These are phyloP conservation scores for Marisa cornuarietis DNA, from an alignment of 1,140 invertebrate species.

Conservation along the genomic window DNA sequence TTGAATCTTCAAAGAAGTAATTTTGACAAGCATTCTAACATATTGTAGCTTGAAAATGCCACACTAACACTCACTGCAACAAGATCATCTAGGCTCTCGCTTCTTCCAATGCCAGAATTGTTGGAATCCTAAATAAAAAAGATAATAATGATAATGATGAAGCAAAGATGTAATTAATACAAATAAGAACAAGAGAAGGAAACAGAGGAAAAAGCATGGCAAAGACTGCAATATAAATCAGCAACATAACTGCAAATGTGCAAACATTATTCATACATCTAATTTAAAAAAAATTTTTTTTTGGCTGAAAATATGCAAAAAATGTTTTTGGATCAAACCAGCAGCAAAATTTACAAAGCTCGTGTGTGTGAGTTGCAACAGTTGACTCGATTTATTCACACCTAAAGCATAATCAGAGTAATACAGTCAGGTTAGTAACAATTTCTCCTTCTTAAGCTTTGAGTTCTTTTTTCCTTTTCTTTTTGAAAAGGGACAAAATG, in stretches of 20 bases:
- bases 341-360: no score
- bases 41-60: neutral
- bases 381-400: no score
- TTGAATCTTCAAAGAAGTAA: no score
- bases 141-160: neutral
- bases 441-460: neutral
- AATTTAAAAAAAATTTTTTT: no score
- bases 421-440: neutral
- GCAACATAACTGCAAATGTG: no score
- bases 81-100: slow-evolving; percentile 53
- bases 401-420: no score
- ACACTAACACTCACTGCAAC: slow-evolving; percentile 40
- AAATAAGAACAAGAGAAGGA: neutral
- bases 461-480: slow-evolving; percentile 4
- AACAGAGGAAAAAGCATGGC: neutral
- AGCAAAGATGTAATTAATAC: neutral
- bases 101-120: slow-evolving; percentile 24
- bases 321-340: no score
- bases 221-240: no score
- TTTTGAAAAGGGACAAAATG: neutral
- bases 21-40: no score
- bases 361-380: no score
- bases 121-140: neutral
- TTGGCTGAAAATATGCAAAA: no score
- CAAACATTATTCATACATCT: no score